A percentile compares a stretch with the other conserved stretches of the same genome.
Evolutionary conservation across 1,140 invertebrate species (phyloP).

Genomic region (Bradynema listronoti): DNA sequence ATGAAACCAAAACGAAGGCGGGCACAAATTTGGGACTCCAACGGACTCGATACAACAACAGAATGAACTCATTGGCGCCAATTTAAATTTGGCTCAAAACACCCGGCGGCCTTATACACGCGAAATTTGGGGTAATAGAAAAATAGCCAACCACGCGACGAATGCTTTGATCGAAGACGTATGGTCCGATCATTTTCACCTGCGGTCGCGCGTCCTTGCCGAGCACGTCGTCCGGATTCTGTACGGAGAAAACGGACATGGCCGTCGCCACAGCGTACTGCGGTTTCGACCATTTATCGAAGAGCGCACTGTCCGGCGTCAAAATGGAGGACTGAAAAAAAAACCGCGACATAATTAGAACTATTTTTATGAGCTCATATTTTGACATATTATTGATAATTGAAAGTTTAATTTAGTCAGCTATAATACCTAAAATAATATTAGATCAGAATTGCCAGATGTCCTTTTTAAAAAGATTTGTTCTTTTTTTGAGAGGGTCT

Average conservation of each 20-base stretch:
- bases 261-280: constrained; percentile 44
- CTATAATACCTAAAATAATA: too few relatives aligned
- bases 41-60: too few relatives aligned
- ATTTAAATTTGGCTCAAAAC: too few relatives aligned
- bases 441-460: too few relatives aligned
- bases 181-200: constrained; percentile 43
- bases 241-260: constrained; percentile 54
- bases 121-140: background rate
- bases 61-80: too few relatives aligned
- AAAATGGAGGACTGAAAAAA: constrained; percentile 47
- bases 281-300: constrained; percentile 52
- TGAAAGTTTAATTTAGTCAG: constrained; percentile 2
- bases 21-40: too few relatives aligned
- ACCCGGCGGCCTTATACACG: too few relatives aligned
- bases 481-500: too few relatives aligned
- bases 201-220: constrained; percentile 22
- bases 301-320: constrained; percentile 33
- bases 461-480: too few relatives aligned
- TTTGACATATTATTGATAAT: background rate
- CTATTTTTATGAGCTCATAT: background rate
- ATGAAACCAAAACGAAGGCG: too few relatives aligned
- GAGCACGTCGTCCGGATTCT: constrained; percentile 53
- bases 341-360: background rate
- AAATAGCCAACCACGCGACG: constrained; percentile 13
- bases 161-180: constrained; percentile 48